These are phyloP conservation scores for Ernsta delagoae DNA, from an alignment of 2,888 invertebrate genomes.

Conservation along the genomic window DNA sequence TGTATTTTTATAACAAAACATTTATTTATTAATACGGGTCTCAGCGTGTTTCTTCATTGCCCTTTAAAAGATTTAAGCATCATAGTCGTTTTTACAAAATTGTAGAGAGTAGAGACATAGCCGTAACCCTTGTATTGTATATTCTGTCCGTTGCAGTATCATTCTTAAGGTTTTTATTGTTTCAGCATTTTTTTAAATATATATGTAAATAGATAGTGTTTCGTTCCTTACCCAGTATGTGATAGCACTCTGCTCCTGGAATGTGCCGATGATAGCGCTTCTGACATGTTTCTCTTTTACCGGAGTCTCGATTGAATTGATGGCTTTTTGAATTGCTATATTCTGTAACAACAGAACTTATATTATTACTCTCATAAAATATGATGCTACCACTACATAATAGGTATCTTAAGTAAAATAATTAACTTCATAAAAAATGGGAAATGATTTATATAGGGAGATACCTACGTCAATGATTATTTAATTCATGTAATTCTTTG, in stretches of 20 bases:
- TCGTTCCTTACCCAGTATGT: slow-evolving; percentile 91
- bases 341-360: slow-evolving; percentile 82
- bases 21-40: no score
- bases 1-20: no score
- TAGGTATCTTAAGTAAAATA: not conserved
- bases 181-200: no score
- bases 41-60: no score
- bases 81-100: no score
- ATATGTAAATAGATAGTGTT: not conserved
- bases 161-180: no score
- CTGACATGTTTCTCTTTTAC: slow-evolving; percentile 99
- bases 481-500: not conserved
- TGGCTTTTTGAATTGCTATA: slow-evolving; percentile 96
- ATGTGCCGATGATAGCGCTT: slow-evolving; percentile 97
- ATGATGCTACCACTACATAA: not conserved
- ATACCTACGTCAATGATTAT: not conserved
- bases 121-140: no score
- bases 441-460: no score
- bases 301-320: slow-evolving; percentile 95
- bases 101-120: no score
- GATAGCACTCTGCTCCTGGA: slow-evolving; percentile 95
- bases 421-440: not conserved
- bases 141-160: no score
- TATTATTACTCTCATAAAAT: not conserved
- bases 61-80: no score